phyloP scores from a whole-genome alignment of 2,113 vertebrate genomes.

The Archilochus colubris region DNA sequence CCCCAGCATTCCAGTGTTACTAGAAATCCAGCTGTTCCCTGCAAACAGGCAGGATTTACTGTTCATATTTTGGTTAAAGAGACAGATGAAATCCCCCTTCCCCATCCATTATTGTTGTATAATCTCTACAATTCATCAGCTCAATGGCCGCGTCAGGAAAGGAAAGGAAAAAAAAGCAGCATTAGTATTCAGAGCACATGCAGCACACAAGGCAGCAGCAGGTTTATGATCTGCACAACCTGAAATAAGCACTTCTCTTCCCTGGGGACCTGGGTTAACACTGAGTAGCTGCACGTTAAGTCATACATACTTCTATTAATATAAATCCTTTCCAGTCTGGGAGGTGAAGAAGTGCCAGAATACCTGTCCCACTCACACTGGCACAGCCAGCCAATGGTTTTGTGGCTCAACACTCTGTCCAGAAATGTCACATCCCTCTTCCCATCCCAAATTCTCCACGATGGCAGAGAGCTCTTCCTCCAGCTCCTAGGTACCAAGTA shows the following conservation, averaged over 20 bases:
- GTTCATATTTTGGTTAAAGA: slow-evolving; percentile 23
- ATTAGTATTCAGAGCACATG: slow-evolving; percentile 31
- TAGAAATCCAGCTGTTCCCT: slow-evolving; percentile 32
- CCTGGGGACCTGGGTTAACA: slow-evolving; percentile 11
- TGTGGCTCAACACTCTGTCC: neutral
- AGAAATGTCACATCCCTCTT: neutral
- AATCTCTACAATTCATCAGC: slow-evolving; percentile 44
- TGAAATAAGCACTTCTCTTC: slow-evolving; percentile 24
- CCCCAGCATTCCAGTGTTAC: neutral
- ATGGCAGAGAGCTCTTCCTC: neutral
- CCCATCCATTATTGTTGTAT: slow-evolving; percentile 3
- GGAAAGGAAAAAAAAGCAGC: neutral
- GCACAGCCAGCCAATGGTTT: fast-evolving
- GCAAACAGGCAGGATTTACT: slow-evolving; percentile 31
- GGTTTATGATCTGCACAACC: slow-evolving; percentile 46
- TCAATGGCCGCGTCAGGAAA: slow-evolving; percentile 16
- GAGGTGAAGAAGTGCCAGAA: neutral
- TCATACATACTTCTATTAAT: neutral
- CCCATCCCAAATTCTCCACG: neutral
- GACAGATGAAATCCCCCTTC: slow-evolving; percentile 37
- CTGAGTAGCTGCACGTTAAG: neutral
- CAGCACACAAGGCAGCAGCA: slow-evolving; percentile 34
- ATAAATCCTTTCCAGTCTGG: neutral
- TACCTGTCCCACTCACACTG: neutral
- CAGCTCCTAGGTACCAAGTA: neutral